These are phyloP conservation scores for Eufriesea mexicana DNA, from an alignment of 1,140 invertebrate species.

Conservation along the genomic window DNA sequence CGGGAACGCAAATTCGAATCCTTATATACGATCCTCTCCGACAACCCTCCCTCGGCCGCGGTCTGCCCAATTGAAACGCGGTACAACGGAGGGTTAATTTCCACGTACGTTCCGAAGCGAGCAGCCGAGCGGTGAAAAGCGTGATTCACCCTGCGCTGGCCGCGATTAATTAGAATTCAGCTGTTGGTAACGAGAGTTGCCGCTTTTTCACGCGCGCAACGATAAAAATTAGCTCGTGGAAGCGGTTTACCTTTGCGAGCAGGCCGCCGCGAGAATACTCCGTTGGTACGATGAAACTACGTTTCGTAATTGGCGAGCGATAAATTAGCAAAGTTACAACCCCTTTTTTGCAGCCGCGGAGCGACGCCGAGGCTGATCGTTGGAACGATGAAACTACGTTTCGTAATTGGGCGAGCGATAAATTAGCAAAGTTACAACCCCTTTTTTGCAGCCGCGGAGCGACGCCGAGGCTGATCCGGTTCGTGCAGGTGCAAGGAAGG, in stretches of 20 bases:
- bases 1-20: background rate
- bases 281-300: background rate
- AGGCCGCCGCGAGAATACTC: background rate
- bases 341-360: background rate
- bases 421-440: constrained; percentile 23
- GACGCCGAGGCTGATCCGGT: background rate
- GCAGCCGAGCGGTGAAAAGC: background rate
- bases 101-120: background rate
- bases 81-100: background rate
- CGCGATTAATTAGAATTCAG: constrained; percentile 35
- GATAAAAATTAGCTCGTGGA: background rate
- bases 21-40: background rate
- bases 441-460: background rate
- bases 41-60: background rate
- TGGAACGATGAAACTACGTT: background rate
- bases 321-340: constrained; percentile 28
- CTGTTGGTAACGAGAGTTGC: background rate
- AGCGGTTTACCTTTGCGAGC: background rate
- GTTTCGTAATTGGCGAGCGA: constrained; percentile 2
- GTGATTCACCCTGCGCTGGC: background rate
- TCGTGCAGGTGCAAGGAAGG: too few species aligned
- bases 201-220: background rate
- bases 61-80: background rate
- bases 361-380: too few species aligned
- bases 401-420: constrained; percentile 13